phyloP scores from a whole-genome alignment of 2,797 vertebrate genomes.

The Astyanax mexicanus region DNA sequence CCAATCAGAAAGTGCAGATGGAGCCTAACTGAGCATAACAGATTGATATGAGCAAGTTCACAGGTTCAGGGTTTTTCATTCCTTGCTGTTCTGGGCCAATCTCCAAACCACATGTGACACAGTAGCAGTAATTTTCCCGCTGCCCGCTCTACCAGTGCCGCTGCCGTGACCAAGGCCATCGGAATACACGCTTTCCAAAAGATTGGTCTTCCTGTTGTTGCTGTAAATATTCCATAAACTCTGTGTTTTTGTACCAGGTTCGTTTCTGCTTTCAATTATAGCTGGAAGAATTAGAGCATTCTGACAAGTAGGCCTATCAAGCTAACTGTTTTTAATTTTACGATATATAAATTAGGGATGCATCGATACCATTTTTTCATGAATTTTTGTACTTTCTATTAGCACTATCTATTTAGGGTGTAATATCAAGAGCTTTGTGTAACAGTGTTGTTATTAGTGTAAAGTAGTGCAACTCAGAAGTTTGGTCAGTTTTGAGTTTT shows the following conservation, averaged over 20 bases:
- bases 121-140: conserved; percentile 49
- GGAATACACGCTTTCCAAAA: not conserved
- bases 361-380: too few relatives aligned
- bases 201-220: not conserved
- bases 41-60: conserved; percentile 56
- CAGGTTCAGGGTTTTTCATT: conserved; percentile 60
- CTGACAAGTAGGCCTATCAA: too few relatives aligned
- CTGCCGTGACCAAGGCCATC: conserved; percentile 29
- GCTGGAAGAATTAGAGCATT: not conserved
- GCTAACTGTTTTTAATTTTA: too few relatives aligned
- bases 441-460: too few relatives aligned
- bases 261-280: not conserved
- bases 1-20: conserved; percentile 49
- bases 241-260: not conserved
- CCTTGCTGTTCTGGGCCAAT: conserved; percentile 54
- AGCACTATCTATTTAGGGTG: too few relatives aligned
- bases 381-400: too few relatives aligned
- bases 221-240: not conserved
- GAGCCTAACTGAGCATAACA: conserved; percentile 58
- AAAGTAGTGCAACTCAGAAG: too few relatives aligned
- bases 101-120: conserved; percentile 59
- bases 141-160: conserved; percentile 28
- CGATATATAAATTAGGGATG: too few relatives aligned
- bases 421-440: too few relatives aligned
- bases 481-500: too few relatives aligned